Evolutionary conservation across 1,140 invertebrate genomes (phyloP), one percentile per base, ranked within the genome.

Genomic region (Pseudomyrmex sp.): DNA sequence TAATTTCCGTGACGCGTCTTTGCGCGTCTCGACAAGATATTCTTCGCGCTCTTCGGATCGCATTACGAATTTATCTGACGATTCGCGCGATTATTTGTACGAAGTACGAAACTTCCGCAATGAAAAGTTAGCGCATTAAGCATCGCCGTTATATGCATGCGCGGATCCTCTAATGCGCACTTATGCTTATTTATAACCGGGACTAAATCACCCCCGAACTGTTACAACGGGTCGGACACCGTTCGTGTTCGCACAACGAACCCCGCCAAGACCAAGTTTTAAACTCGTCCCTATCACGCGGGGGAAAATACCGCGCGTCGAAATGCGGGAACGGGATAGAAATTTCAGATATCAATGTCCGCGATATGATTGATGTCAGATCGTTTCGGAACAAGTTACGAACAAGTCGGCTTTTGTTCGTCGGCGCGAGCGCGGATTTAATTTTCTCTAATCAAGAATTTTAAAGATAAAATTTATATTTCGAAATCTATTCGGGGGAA

Each of bases 51-150:
- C 65, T 59, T 72, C 15, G 15, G 23, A 58, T 58, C 13, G 26
- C 26, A 9, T 46, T 50, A 50, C 50, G 10, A 70, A 72, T 80
- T 35, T 56, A 70, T 35, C 59, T 12, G 66, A 56, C 56, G 48
- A 58, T 58, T 35, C 35, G 35, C 65, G 18, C 26, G 54, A 69
- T 20, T 79, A 50, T 80, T 48, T 70, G 66, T 10, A 52, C 20
- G 15, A 59, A 59, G 66, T 10, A 44, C 20, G n/a, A 59, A 59
- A 62, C 35, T 88, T 87, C 58, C 54, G 58, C 48, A 80, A 74
- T 58, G 85, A 66, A 84, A 88, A 88, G 85, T 88, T 88, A 26
- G 58, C 12, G 44, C 75, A 80, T 88, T 87, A 88, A 84, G 26
- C 73, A 83, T 73, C 68, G 44, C n/a, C 13, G 66, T 13, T 50